Percentiles rank a stretch among this genome's conserved stretches.
phyloP scores from a whole-genome alignment of 2,113 vertebrate species.

The Triplophysa dalaica region DNA sequence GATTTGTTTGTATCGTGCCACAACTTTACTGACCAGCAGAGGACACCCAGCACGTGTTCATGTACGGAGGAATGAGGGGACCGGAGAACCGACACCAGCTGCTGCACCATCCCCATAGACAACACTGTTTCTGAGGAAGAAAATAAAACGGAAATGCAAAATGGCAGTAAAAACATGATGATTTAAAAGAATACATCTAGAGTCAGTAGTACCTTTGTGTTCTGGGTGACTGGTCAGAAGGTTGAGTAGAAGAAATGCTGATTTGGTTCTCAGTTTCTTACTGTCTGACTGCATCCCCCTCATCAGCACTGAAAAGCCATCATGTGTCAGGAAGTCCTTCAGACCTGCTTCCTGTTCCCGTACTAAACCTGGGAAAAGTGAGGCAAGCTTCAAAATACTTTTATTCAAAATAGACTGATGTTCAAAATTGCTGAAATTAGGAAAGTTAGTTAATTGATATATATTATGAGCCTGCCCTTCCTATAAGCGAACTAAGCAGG shows the following conservation, averaged over 20 bases:
- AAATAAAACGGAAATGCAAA: background rate
- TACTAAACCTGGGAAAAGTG: constrained; percentile 76
- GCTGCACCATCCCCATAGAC: constrained; percentile 91
- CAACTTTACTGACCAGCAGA: constrained; percentile 80
- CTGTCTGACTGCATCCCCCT: constrained; percentile 85
- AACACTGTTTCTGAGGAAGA: constrained; percentile 75
- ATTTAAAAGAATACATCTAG: background rate
- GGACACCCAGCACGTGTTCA: constrained; percentile 79
- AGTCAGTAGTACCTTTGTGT: constrained; percentile 72
- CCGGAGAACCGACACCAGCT: constrained; percentile 78
- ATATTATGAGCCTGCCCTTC: no score
- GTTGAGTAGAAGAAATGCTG: constrained; percentile 85
- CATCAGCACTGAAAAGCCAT: constrained; percentile 89
- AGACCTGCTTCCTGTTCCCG: constrained; percentile 84
- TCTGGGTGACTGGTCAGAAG: constrained; percentile 83
- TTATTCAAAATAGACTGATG: no score
- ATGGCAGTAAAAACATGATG: background rate
- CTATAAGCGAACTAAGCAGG: no score
- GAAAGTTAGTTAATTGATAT: no score
- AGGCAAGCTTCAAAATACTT: no score
- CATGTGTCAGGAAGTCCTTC: constrained; percentile 79
- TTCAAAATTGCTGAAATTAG: no score
- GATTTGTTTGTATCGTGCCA: background rate
- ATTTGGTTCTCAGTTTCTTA: constrained; percentile 85
- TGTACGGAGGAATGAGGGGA: constrained; percentile 72